A percentile compares a stretch with the other conserved stretches of the same genome.
Conservation (phyloP, 2,888 invertebrate species). For the Patella depressa region DNA sequence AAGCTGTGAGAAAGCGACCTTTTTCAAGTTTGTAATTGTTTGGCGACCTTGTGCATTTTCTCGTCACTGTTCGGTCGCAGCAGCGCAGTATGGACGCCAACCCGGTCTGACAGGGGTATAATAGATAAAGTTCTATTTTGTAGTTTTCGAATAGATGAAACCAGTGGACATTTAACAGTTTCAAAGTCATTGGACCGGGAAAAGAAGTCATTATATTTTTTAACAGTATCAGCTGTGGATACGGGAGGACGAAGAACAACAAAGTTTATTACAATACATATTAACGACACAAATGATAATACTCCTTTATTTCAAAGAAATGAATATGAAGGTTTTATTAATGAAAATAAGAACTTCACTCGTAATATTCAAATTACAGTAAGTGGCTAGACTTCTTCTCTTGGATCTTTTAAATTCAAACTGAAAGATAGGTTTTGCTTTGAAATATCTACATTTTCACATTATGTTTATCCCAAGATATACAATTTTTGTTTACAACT, state of each 20-base stretch:
- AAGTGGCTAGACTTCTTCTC: conserved; percentile 13
- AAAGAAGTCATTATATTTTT: conserved; percentile 82
- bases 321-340: conserved; percentile 75
- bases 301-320: conserved; percentile 54
- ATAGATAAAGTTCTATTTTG: background rate
- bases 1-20: too few relatives aligned
- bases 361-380: conserved; percentile 81
- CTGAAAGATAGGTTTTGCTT: too few relatives aligned
- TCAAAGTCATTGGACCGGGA: conserved; percentile 80
- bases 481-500: too few relatives aligned
- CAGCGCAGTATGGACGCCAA: too few relatives aligned
- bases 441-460: too few relatives aligned
- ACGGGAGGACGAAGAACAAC: conserved; percentile 77
- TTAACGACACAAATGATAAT: conserved; percentile 64
- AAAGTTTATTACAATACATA: conserved; percentile 52
- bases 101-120: too few relatives aligned
- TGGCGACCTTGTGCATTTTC: too few relatives aligned
- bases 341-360: conserved; percentile 83
- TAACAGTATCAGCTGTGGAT: conserved; percentile 85
- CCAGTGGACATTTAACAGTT: conserved; percentile 79
- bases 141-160: conserved; percentile 79
- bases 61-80: too few relatives aligned
- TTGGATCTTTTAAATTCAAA: too few relatives aligned
- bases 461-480: too few relatives aligned
- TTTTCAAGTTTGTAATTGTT: too few relatives aligned